Base-by-base conservation (phyloP, 2,113 vertebrate species). In the Canis aureus region DNA sequence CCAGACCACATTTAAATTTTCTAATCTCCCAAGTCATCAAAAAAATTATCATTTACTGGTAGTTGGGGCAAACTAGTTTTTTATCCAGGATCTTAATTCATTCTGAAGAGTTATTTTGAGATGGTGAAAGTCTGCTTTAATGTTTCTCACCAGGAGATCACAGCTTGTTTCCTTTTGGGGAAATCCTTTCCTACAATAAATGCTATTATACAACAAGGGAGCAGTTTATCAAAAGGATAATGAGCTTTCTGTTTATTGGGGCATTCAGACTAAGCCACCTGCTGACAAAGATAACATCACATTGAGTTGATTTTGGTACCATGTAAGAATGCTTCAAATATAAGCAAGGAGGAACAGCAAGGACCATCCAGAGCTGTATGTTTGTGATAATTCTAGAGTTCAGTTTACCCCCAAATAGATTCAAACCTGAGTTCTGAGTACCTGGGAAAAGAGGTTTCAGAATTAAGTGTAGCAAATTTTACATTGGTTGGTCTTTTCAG, bases 161-260 rank as follows among this genome's bases (percentile, higher is more conserved):
- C 32, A 86, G 38, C 38, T 49, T 11, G 3, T 71, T n/a, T 55
- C 38, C 78, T 85, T 92, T n/a, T 5, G 20, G 53, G 35, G 38
- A 86, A 97, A 95, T 80, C 79, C 17, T 92, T 27, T 89, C 71
- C 84, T 60, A 23, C 4, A 29, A n/a, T 22, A 80, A 78, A 53
- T 27, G 38, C n/a, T 32, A 51, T 25, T 35, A 57, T 29, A n/a
- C 10, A 38, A 43, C 38, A 35, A 93, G 57, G 8, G 3, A 67
- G 13, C 12, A 82, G 38, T 35, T 92, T 74, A 53, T 92, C 73
- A 78, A 29, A 66, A 57, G 22, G 25, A 38, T 53, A 64, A 74
- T 53, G 62, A 66, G 79, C 2, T 84, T 62, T 83, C 71, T 85
- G 51, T 64, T 79, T 38, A 74, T n/a, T 53, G 16, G 17, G 25